Base-by-base conservation (phyloP, 2,797 vertebrate species). In the Phrynocephalus guinanensis region DNA sequence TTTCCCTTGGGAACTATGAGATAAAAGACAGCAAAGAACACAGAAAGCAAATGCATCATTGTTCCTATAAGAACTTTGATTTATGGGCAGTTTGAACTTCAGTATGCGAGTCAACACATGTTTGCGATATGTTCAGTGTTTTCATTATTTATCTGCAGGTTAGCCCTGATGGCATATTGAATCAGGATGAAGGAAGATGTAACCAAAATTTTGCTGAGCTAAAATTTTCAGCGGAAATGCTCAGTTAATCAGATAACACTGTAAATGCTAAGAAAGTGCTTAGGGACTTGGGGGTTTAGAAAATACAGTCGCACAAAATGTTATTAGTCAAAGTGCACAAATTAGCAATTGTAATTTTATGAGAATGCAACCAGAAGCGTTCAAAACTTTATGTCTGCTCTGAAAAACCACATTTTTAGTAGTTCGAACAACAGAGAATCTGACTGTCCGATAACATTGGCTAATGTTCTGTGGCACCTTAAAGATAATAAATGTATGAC, bases 241-340 rank as follows among this genome's bases (percentile, higher is more conserved):
- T 33, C 22, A 33, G 63, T 48, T 52, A 80, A 81, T 86, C 50
- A 60, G 24, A 79, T 71, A 48, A 75, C 48, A 81, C 16, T 75
- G 56, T 82, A 66, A 28, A 48, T 82, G 10, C 56, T 66, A 75
- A 81, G 70, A 71, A 86, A 86, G 26, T 22, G 26, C 33, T n/a
- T 82, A 13, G 83, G 71, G 71, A 82, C 10, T 85, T 48, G 81
- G 26, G 20, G 60, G 11, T 22, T 44, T 52, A 68, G 44, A 85
- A 71, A 44, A 11, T 33, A 72, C 75, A 80, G 5, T 38, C 24
- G 26, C 24, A 44, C 7, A 68, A 79, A 72, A 33, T 50, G 28
- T 72, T 66, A 84, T 80, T 75, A 88, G 44, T 26, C 38, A 84
- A 66, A 79, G 44, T 72, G 82, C 82, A 80, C 16, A 33, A 66